Conservation (phyloP, 2,797 vertebrate genomes). For the Erithacus rubecula region DNA sequence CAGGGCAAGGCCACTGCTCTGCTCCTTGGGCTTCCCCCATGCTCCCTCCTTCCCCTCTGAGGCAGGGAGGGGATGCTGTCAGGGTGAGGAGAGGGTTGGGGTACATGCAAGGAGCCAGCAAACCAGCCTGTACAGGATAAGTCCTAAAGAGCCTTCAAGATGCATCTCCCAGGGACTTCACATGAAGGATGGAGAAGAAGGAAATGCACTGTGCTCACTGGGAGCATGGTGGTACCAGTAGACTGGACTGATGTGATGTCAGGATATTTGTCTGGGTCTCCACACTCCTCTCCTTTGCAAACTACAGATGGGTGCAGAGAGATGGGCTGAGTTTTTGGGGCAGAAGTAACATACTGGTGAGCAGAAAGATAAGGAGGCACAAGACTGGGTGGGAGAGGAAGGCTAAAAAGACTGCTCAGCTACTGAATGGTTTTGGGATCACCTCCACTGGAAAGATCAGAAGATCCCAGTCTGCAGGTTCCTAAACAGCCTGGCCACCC, state of each 20-base stretch:
- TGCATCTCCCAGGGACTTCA: neutral
- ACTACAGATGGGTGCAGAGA: neutral
- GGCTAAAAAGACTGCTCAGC: neutral
- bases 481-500: neutral
- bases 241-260: neutral
- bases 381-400: neutral
- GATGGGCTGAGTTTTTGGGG: neutral
- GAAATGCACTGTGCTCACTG: neutral
- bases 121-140: neutral
- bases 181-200: neutral
- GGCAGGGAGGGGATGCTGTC: neutral
- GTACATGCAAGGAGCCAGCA: rapidly evolving
- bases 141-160: neutral
- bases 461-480: neutral
- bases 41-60: neutral
- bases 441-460: neutral
- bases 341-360: neutral
- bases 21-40: rapidly evolving
- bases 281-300: neutral
- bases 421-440: neutral
- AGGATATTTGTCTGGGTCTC: neutral
- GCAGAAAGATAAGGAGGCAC: neutral
- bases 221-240: neutral
- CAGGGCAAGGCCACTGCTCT: rapidly evolving
- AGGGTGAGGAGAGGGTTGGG: neutral